phyloP scores from a whole-genome alignment of 1,140 invertebrate species.

The Anthonomus grandis region DNA sequence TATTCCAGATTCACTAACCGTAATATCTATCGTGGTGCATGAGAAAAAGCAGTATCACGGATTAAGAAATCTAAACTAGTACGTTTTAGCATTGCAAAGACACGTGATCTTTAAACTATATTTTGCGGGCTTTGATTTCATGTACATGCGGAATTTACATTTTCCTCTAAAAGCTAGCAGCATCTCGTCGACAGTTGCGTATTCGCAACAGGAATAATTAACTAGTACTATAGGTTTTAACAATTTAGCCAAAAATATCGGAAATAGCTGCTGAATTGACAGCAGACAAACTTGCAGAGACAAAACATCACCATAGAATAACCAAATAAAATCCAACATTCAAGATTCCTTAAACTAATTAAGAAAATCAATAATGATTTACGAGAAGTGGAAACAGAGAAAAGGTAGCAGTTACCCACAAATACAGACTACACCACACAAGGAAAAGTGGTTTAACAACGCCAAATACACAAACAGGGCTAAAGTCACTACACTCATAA shows the following conservation, averaged over 20 bases:
- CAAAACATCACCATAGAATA: too few relatives aligned
- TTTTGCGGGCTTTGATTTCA: constrained; percentile 16
- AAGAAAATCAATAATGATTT: too few relatives aligned
- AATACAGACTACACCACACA: too few relatives aligned
- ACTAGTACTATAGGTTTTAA: constrained; percentile 18
- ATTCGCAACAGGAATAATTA: constrained; percentile 10
- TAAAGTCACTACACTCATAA: too few relatives aligned
- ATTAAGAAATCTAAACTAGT: constrained; percentile 9
- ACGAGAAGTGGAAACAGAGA: too few relatives aligned
- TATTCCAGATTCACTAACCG: background rate
- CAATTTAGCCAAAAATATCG: constrained; percentile 16
- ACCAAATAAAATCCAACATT: too few relatives aligned
- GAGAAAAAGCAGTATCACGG: constrained; percentile 6
- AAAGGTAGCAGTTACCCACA: too few relatives aligned
- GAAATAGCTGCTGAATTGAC: constrained; percentile 22
- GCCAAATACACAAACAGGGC: too few relatives aligned
- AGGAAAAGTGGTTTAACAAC: too few relatives aligned
- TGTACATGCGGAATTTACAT: constrained; percentile 17
- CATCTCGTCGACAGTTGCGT: too few relatives aligned
- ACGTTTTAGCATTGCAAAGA: constrained; percentile 9
- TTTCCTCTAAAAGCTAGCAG: constrained; percentile 10
- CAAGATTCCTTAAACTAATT: too few relatives aligned
- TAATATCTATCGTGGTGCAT: constrained; percentile 3
- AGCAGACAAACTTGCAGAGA: too few relatives aligned
- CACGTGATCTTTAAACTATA: constrained; percentile 18